These are phyloP conservation scores for Neodiprion fabricii DNA, from an alignment of 1,140 invertebrate genomes.

Conservation along the genomic window DNA sequence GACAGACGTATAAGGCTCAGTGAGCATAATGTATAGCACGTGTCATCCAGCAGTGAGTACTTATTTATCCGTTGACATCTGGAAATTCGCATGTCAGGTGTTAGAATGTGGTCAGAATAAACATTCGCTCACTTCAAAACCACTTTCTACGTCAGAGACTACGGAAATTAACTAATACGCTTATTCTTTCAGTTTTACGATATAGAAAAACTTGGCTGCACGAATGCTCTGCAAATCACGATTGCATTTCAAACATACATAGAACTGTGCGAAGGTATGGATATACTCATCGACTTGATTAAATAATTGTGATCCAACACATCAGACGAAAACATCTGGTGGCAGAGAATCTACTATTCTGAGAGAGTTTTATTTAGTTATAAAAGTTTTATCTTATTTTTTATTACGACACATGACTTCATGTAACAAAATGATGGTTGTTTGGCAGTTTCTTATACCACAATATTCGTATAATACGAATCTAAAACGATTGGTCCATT, in stretches of 20 bases:
- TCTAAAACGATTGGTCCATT: constrained; percentile 3
- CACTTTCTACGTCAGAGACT: constrained; percentile 9
- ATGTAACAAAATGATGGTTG: too few relatives aligned
- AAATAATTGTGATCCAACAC: too few relatives aligned
- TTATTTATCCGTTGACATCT: neutral
- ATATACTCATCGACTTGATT: neutral
- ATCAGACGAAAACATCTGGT: too few relatives aligned
- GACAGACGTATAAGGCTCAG: too few relatives aligned
- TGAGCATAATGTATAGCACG: constrained; percentile 44
- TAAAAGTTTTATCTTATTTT: neutral
- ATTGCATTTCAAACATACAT: constrained; percentile 57
- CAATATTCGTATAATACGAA: constrained; percentile 20
- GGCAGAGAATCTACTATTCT: too few relatives aligned
- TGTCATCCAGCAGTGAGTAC: constrained; percentile 53
- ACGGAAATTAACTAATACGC: constrained; percentile 22
- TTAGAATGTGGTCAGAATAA: constrained; percentile 21
- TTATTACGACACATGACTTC: neutral
- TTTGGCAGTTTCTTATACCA: neutral
- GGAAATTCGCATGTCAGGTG: neutral
- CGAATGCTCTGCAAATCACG: constrained; percentile 52
- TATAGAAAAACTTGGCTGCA: constrained; percentile 55
- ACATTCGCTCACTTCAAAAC: constrained; percentile 10
- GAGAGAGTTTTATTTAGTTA: neutral
- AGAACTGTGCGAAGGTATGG: constrained; percentile 57
- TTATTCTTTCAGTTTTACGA: constrained; percentile 56